phyloP scores from a whole-genome alignment of 2,797 vertebrate genomes.

The Falco rusticolus region DNA sequence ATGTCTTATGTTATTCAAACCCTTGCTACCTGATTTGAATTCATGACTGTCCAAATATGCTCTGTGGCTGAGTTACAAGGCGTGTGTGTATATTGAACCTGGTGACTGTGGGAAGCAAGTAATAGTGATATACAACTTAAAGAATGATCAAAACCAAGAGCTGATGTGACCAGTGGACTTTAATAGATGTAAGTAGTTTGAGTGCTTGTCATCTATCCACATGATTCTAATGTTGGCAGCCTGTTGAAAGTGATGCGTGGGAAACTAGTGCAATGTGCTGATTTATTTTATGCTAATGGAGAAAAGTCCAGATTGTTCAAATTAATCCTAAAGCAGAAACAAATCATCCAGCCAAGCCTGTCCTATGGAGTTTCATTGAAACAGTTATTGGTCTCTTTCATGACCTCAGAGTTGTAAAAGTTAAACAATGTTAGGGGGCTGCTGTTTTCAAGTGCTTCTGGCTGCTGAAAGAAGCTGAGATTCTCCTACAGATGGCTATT shows the following conservation, averaged over 20 bases:
- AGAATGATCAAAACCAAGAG: slow-evolving; percentile 32
- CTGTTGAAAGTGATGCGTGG: slow-evolving; percentile 57
- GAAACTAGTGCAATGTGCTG: slow-evolving; percentile 47
- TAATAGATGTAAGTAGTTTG: neutral
- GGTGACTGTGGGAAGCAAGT: slow-evolving; percentile 18
- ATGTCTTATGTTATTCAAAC: neutral
- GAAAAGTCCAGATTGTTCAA: slow-evolving; percentile 66
- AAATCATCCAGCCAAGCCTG: slow-evolving; percentile 31
- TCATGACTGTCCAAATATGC: slow-evolving; percentile 6
- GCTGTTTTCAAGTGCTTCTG: slow-evolving; percentile 61
- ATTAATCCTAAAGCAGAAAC: slow-evolving; percentile 63
- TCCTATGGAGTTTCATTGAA: slow-evolving; percentile 61
- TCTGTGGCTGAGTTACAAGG: slow-evolving; percentile 11
- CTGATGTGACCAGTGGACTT: slow-evolving; percentile 24
- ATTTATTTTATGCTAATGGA: slow-evolving; percentile 62
- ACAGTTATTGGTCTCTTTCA: slow-evolving; percentile 53
- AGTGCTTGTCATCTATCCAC: slow-evolving; percentile 29
- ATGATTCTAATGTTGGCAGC: slow-evolving; percentile 16
- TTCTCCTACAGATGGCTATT: slow-evolving; percentile 44
- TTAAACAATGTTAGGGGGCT: slow-evolving; percentile 50
- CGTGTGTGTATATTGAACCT: neutral
- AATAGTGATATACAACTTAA: neutral
- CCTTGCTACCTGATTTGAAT: slow-evolving; percentile 19
- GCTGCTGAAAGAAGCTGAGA: slow-evolving; percentile 44
- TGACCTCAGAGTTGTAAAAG: slow-evolving; percentile 61